Evolutionary conservation across 2,888 invertebrate genomes (phyloP), one percentile per base, ranked within the genome.

Genomic region (Rhaphigaster nebulosa): DNA sequence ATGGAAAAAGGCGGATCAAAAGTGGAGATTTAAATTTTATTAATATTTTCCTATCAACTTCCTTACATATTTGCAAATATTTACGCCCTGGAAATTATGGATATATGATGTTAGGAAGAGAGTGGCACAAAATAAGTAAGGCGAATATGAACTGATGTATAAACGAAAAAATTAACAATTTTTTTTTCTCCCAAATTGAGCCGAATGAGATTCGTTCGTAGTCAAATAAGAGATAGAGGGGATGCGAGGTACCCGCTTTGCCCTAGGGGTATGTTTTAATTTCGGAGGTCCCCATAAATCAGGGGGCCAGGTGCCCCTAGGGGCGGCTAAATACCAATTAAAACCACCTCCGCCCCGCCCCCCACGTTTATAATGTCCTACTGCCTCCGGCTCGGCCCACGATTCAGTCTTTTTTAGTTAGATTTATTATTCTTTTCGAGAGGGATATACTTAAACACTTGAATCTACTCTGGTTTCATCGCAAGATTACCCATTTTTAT

Each of bases 301-400:
- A n/a, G 45, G 45, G 80, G 84, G 84, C 45, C 80, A 84, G 84
- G 84, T 84, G 84, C 45, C 84, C 84, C 84, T 29, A n/a, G 45
- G 84, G 84, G 84, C n/a, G 84, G 84, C 84, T 84, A 84, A 84
- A 84, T 84, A 84, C 84, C 84, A 84, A 84, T 84, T 84, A 84
- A 84, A 84, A 84, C 84, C 84, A 84, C 84, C 84, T 23, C 84
- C 10, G 5, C 84, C 45, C 84, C 1, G 13, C 10, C 84, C 80
- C 45, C 45, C 41, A 45, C 84, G 15, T 84, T 84, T 84, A 84
- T 84, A 84, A 84, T 84, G 84, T 84, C 84, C 84, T 45, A 41
- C 23, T 4, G 15, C 84, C 70, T 76, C 70, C 34, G 6, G 20
- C 8, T 76, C 70, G 34, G 38, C 23, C 38, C 70, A 76, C 20